phyloP scores from a whole-genome alignment of 2,113 vertebrate species.

The Malaclemys terrapin region DNA sequence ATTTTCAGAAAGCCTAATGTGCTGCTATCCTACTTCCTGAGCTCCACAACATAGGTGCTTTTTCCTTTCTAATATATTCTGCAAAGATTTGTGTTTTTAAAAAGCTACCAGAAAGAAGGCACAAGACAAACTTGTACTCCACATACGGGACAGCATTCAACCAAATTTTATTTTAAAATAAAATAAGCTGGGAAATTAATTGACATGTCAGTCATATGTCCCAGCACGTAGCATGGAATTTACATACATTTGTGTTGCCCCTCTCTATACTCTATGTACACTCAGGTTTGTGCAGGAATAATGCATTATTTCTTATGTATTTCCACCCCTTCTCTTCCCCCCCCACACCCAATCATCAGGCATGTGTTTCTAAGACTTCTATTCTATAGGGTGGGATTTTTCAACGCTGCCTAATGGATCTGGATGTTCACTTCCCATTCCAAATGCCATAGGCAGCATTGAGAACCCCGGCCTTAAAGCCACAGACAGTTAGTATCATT shows the following conservation, averaged over 20 bases:
- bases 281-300: neutral
- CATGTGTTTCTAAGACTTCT: neutral
- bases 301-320: neutral
- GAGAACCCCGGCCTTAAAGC: neutral
- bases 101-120: constrained; percentile 15
- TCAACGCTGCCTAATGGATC: neutral
- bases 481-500: neutral
- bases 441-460: accelerated
- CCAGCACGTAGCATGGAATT: neutral
- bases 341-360: neutral
- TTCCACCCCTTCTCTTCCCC: neutral
- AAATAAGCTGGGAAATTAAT: neutral
- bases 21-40: neutral
- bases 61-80: neutral
- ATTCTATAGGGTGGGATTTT: neutral
- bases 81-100: neutral
- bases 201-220: neutral
- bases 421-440: accelerated
- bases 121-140: neutral
- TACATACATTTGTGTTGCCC: accelerated
- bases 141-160: neutral
- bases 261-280: accelerated
- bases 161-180: neutral
- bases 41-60: accelerated
- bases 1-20: accelerated